Conservation (phyloP, 2,113 vertebrate genomes). For the Eolophus roseicapilla region DNA sequence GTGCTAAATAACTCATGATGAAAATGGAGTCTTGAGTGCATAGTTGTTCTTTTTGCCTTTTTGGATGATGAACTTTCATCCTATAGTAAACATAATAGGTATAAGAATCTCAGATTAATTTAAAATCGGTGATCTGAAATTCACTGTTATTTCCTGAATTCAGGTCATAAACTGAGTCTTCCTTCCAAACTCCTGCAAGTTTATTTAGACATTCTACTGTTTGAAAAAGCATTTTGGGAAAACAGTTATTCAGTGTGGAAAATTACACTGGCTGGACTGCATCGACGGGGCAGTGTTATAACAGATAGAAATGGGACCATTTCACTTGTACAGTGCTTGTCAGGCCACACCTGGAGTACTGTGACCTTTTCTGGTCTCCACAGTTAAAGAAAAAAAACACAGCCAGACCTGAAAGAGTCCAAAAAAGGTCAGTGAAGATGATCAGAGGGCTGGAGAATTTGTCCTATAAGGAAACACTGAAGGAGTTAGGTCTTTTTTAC, state of each 20-base stretch:
- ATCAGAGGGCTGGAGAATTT: background rate
- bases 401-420: background rate
- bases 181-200: background rate
- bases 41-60: background rate
- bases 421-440: background rate
- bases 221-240: background rate
- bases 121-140: background rate
- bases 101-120: background rate
- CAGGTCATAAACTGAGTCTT: background rate
- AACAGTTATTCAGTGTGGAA: background rate
- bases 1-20: background rate
- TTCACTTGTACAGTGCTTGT: background rate
- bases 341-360: background rate
- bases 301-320: background rate
- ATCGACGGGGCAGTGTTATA: fast-evolving
- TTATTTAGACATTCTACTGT: background rate
- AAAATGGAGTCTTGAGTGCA: background rate
- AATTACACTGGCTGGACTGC: background rate
- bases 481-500: background rate
- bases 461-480: background rate
- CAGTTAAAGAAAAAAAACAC: background rate
- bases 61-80: background rate
- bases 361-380: background rate
- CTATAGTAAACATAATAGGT: background rate
- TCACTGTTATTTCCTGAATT: background rate